A percentile compares a stretch with the other conserved stretches of the same genome.
Evolutionary conservation across 2,888 invertebrate genomes (phyloP).

Genomic region (Macrophya alboannulata): DNA sequence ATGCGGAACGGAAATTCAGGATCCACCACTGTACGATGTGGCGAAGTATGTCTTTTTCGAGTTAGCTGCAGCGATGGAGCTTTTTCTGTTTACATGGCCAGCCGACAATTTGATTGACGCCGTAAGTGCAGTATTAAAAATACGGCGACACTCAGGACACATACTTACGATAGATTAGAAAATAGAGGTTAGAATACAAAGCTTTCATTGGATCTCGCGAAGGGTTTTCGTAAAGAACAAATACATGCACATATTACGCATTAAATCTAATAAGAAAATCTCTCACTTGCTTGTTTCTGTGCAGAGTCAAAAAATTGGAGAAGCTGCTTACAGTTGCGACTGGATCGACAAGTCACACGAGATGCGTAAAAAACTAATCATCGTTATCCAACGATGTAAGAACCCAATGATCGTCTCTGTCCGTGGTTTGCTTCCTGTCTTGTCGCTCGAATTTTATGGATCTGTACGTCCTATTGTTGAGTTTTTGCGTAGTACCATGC

Average conservation of each 20-base stretch:
- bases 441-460: slow-evolving; percentile 28
- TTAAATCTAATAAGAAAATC: not conserved
- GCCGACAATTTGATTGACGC: slow-evolving; percentile 68
- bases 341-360: slow-evolving; percentile 24
- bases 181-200: not conserved
- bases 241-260: not conserved
- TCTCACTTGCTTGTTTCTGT: not conserved
- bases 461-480: slow-evolving; percentile 11
- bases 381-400: not conserved
- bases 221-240: not conserved
- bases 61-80: slow-evolving; percentile 66
- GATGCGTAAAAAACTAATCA: not conserved
- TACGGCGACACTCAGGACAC: not conserved
- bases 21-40: not conserved
- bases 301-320: slow-evolving; percentile 15
- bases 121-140: slow-evolving; percentile 61
- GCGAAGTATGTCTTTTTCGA: slow-evolving; percentile 64
- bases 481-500: too few species aligned
- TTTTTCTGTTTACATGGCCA: slow-evolving; percentile 71
- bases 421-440: not conserved
- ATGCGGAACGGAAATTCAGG: slow-evolving; percentile 21
- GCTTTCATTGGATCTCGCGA: not conserved
- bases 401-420: not conserved
- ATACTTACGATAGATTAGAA: not conserved
- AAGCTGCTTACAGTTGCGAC: not conserved